Conservation (phyloP, 1,140 invertebrate genomes). For the Laodelphax striatellus region DNA sequence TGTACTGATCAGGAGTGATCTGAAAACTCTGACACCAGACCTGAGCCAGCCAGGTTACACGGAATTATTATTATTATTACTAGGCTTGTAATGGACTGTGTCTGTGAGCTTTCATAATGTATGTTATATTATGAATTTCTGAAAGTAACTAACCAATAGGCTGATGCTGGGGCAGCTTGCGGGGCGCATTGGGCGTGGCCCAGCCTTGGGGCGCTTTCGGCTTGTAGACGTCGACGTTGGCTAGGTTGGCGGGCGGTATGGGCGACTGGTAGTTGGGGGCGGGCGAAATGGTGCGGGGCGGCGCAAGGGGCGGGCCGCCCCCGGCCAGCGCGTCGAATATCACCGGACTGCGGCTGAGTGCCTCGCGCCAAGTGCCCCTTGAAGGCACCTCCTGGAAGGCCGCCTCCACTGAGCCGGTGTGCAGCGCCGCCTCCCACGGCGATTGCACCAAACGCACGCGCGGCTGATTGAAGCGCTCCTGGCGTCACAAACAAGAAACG, state of each 20-base stretch:
- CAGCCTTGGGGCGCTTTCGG: constrained; percentile 40
- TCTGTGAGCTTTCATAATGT: too few species aligned
- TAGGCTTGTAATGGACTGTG: too few species aligned
- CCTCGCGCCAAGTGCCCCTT: constrained; percentile 12
- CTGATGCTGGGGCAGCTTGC: constrained; percentile 13
- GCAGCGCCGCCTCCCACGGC: constrained; percentile 61
- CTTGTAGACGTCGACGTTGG: constrained; percentile 28
- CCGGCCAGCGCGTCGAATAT: constrained; percentile 15
- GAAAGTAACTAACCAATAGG: constrained; percentile 8
- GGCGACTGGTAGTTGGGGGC: neutral
- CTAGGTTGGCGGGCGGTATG: constrained; percentile 1
- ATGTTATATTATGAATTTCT: too few species aligned
- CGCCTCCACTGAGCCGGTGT: constrained; percentile 53
- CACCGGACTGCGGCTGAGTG: constrained; percentile 16
- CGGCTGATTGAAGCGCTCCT: constrained; percentile 46
- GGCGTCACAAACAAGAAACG: neutral
- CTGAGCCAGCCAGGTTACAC: too few species aligned
- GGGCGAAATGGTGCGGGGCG: constrained; percentile 2
- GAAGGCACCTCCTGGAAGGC: constrained; percentile 45
- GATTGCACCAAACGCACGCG: constrained; percentile 49
- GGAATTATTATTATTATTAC: too few species aligned
- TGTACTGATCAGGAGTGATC: too few species aligned
- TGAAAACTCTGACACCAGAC: too few species aligned
- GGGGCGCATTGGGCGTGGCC: constrained; percentile 28
- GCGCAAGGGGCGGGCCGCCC: constrained; percentile 18